Percentiles rank a stretch among this genome's conserved stretches.
These are phyloP conservation scores for Sinhomidia bicolor DNA, from an alignment of 2,888 invertebrate species.

Conservation along the genomic window DNA sequence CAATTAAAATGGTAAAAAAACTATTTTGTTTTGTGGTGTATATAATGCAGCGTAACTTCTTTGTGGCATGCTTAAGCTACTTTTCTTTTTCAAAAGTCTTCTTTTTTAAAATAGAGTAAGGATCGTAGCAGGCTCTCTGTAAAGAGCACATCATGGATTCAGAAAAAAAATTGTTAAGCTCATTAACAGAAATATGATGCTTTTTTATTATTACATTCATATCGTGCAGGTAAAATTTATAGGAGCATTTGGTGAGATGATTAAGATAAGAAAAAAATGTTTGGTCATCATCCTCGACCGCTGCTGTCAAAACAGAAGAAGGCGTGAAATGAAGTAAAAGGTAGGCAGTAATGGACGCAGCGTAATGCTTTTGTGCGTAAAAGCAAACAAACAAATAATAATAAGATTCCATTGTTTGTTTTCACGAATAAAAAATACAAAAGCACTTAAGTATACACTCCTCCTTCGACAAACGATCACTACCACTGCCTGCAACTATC, in stretches of 20 bases:
- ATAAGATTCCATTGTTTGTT: constrained; percentile 59
- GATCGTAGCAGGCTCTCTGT: neutral
- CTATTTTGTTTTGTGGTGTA: too few species aligned
- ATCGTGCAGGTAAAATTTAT: constrained; percentile 60
- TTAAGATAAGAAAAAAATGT: constrained; percentile 49
- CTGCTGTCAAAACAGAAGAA: constrained; percentile 58
- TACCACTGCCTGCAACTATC: constrained; percentile 54
- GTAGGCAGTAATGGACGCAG: constrained; percentile 36
- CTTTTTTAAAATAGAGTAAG: neutral
- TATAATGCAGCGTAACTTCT: too few species aligned
- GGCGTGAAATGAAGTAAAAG: constrained; percentile 52
- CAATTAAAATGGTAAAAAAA: neutral
- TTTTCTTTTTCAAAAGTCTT: constrained; percentile 23
- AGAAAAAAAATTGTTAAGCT: constrained; percentile 53
- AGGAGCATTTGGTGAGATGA: constrained; percentile 52
- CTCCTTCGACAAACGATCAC: constrained; percentile 14
- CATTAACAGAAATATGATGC: constrained; percentile 66
- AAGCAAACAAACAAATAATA: constrained; percentile 56
- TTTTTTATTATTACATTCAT: constrained; percentile 52
- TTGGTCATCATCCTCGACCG: constrained; percentile 52
- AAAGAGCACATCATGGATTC: constrained; percentile 41
- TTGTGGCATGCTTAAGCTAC: constrained; percentile 31
- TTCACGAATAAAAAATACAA: constrained; percentile 28
- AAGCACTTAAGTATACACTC: neutral
- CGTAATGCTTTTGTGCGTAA: constrained; percentile 50